phyloP scores from a whole-genome alignment of 2,888 invertebrate genomes.

The Dynastes hyllus region DNA sequence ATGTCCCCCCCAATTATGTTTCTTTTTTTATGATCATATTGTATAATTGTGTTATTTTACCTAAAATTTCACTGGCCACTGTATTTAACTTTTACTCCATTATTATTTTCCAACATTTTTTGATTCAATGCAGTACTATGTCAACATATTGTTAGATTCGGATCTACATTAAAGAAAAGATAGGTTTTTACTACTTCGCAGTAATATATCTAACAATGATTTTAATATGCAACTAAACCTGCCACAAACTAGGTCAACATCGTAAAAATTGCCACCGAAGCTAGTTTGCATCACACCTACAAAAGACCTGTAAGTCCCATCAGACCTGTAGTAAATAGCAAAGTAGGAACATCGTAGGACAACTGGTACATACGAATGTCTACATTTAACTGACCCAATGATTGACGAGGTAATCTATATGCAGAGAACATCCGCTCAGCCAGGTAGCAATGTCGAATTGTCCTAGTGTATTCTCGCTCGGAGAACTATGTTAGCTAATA shows the following conservation, averaged over 20 bases:
- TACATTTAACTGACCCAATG: not conserved
- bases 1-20: too few species aligned
- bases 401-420: slow-evolving; percentile 25
- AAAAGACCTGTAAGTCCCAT: not conserved
- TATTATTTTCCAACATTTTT: too few species aligned
- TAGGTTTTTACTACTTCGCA: too few species aligned
- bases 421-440: slow-evolving; percentile 9
- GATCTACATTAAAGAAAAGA: too few species aligned
- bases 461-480: not conserved
- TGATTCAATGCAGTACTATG: too few species aligned
- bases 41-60: too few species aligned
- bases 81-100: too few species aligned
- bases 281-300: not conserved
- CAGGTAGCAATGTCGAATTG: slow-evolving; percentile 14
- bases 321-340: slow-evolving; percentile 5
- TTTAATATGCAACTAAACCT: not conserved
- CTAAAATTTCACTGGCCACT: too few species aligned
- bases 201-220: too few species aligned
- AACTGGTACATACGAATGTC: slow-evolving; percentile 22
- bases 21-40: too few species aligned
- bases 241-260: not conserved
- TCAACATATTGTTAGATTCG: too few species aligned
- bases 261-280: not conserved
- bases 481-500: slow-evolving; percentile 1
- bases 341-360: slow-evolving; percentile 9